Base-by-base conservation (phyloP, 2,888 invertebrate genomes). In the Adelphocoris suturalis region DNA sequence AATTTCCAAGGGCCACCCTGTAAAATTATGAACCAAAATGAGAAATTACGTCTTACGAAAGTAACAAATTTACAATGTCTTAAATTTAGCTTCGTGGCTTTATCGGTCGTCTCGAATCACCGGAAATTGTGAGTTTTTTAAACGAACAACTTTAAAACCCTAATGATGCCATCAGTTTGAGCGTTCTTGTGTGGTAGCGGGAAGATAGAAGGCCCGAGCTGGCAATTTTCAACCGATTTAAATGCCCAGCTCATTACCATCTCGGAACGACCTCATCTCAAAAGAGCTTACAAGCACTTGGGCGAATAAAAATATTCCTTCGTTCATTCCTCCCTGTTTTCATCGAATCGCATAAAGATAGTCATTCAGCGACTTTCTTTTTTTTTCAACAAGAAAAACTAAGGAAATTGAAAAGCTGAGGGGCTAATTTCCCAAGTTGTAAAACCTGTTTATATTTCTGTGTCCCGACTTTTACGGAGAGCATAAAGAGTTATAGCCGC, bases 231-330 rank as follows among this genome's bases (percentile, higher is more conserved):
- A 57, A n/a, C n/a, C 57, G n/a, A 16, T 57, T n/a, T n/a, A 16
- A 57, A 16, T 57, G n/a, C n/a, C 57, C 57, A 57, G 57, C 57
- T 57, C 57, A 57, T 57, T 57, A 57, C n/a, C 57, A n/a, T 57
- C n/a, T 57, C 57, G 37, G 37, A 37, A 37, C 37, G 37, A 57
- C n/a, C n/a, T n/a, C 16, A n/a, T 7, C 57, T 57, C 57, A 16
- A n/a, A 57, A 57, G 57, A 57, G 57, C 57, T 57, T 57, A 57
- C 14, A 14, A 5, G n/a, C 16, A n/a, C 57, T 57, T n/a, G 57
- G 16, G 5, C 7, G 57, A n/a, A 57, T 57, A n/a, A 57, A 57
- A 57, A 57, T 55, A 57, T 16, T 2, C 16, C 16, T 11, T 52
- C 13, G n/a, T 57, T 57, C 57, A 37, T n/a, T 57, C n/a, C 57